Conservation (phyloP, 2,888 invertebrate genomes). For the Oligia strigilis region DNA sequence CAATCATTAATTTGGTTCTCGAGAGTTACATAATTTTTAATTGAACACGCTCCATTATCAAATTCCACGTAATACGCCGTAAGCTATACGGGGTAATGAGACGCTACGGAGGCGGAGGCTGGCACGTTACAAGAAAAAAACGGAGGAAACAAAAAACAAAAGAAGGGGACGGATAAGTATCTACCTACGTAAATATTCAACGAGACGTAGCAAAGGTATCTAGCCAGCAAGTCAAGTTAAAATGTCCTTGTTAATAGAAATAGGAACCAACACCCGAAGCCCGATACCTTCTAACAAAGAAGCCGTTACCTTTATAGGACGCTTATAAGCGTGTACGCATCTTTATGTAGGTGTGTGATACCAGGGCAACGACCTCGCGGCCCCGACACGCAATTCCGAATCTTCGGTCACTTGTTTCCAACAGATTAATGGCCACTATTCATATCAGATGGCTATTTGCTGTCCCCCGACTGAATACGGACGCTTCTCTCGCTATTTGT, state of each 20-base stretch:
- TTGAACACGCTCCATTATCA: slow-evolving; percentile 30
- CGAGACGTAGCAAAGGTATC: slow-evolving; percentile 59
- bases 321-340: slow-evolving; percentile 66
- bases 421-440: slow-evolving; percentile 75
- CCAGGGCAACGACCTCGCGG: slow-evolving; percentile 61
- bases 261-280: slow-evolving; percentile 60
- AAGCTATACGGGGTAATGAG: slow-evolving; percentile 31
- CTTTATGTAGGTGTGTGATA: slow-evolving; percentile 61
- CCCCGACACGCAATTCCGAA: slow-evolving; percentile 68
- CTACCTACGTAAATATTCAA: slow-evolving; percentile 74
- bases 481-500: slow-evolving; percentile 65
- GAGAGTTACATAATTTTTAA: slow-evolving; percentile 50
- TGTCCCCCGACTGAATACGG: slow-evolving; percentile 61
- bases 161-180: slow-evolving; percentile 22
- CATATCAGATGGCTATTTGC: slow-evolving; percentile 74
- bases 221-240: slow-evolving; percentile 69
- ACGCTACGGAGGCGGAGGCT: slow-evolving; percentile 28
- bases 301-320: slow-evolving; percentile 65
- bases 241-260: slow-evolving; percentile 74
- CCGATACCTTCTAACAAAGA: slow-evolving; percentile 64
- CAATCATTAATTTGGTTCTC: slow-evolving; percentile 63
- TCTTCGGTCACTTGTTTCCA: slow-evolving; percentile 75
- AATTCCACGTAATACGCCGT: slow-evolving; percentile 40
- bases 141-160: slow-evolving; percentile 29
- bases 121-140: slow-evolving; percentile 18